phyloP scores from a whole-genome alignment of 2,797 vertebrate genomes.

The Mormyrus proboscirostris region DNA sequence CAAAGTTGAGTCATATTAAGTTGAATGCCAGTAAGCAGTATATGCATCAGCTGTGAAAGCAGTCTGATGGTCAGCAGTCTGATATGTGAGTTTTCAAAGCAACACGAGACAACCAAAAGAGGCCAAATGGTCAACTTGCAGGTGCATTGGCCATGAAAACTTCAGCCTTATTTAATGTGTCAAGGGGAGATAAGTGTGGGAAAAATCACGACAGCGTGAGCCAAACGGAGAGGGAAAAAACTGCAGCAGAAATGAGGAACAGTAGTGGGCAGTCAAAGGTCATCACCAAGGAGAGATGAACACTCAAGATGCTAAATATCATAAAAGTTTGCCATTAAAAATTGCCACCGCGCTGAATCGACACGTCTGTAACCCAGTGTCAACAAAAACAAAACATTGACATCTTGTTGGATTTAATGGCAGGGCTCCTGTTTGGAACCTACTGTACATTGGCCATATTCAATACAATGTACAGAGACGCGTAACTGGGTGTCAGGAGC shows the following conservation, averaged over 20 bases:
- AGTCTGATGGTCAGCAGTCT: not conserved
- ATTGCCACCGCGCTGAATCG: not conserved
- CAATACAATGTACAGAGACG: not conserved
- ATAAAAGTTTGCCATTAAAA: not conserved
- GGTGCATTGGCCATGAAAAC: not conserved
- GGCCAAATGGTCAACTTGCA: not conserved
- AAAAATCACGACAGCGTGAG: not conserved
- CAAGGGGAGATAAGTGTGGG: not conserved
- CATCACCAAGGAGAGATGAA: not conserved
- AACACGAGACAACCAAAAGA: not conserved
- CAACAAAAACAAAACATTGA: not conserved
- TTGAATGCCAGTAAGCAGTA: not conserved
- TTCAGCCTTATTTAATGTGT: not conserved
- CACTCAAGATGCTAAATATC: not conserved
- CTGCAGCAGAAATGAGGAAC: not conserved
- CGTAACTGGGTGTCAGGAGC: not conserved
- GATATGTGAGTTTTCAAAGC: not conserved
- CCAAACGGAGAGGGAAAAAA: not conserved
- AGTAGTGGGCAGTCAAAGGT: not conserved
- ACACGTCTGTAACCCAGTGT: not conserved
- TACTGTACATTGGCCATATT: not conserved
- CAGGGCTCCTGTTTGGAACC: not conserved
- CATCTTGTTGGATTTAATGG: not conserved
- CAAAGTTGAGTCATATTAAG: not conserved
- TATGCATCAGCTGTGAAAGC: not conserved